Base-by-base conservation (phyloP, 1,140 invertebrate species). In the Penaeus japonicus region DNA sequence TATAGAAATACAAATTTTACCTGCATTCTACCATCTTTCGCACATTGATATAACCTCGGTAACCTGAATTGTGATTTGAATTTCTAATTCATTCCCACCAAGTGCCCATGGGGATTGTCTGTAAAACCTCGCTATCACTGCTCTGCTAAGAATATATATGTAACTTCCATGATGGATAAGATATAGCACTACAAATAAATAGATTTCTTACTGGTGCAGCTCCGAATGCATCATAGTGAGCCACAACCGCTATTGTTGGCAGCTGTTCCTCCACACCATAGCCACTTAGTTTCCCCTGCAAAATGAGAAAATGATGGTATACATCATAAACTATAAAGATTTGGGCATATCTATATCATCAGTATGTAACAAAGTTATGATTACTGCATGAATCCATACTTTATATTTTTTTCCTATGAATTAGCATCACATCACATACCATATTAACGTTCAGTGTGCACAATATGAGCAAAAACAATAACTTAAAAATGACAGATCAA, bases 161-260 rank as follows among this genome's bases (percentile, higher is more conserved):
- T n/a, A n/a, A n/a, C n/a, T n/a, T n/a, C n/a, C n/a, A n/a, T n/a
- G n/a, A n/a, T n/a, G n/a, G n/a, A n/a, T 15, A 47, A 47, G 15
- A 7, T 7, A 47, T 47, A 47, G 10, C 47, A 12, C 47, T 15
- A 47, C 10, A 47, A 12, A 24, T 83, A 79, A 87, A 53, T 88
- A 59, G 84, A 47, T 85, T 85, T 94, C 94, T 95, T 94, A 99
- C 98, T 62, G 98, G 97, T 53, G 96, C 96, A 84, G 97, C 93
- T 82, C 96, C 97, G 92, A 96, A 95, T 47, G 97, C 96, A 92
- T 99, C 98, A 92, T 99, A 98, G 94, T 99, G 97, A 7, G 98
- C 96, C 27, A 98, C 96, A 90, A 99, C 93, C 2, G 96, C 95
- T 90, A 99, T 96, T 20, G 97, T 97, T 54, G 97, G 97, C 90